Percentiles rank a stretch among this genome's conserved stretches.
Conservation (phyloP, 2,797 vertebrate genomes). For the Lerista edwardsae region DNA sequence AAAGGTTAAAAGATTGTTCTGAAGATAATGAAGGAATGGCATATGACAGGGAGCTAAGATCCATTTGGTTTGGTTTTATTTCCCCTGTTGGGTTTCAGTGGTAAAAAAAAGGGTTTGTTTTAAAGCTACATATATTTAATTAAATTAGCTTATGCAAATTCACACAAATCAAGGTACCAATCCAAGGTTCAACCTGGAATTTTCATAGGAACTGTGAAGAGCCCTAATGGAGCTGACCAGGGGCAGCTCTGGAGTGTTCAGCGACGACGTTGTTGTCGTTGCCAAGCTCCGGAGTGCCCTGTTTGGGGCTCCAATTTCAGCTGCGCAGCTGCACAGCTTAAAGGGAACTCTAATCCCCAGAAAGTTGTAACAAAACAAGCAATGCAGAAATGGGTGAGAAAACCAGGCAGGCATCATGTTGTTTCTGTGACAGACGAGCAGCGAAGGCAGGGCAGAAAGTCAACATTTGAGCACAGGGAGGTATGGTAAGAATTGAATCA, state of each 20-base stretch:
- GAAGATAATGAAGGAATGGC: not conserved
- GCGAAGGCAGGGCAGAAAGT: not conserved
- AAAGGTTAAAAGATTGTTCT: not conserved
- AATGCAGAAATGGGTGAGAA: not conserved
- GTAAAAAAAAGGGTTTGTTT: not conserved
- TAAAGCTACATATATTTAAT: not conserved
- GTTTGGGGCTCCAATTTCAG: too few species aligned
- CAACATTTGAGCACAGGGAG: not conserved
- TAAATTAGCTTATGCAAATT: not conserved
- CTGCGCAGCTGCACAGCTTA: too few species aligned
- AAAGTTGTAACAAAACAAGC: not conserved
- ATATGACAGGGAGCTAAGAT: not conserved
- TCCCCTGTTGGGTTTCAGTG: not conserved
- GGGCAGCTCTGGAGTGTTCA: too few species aligned
- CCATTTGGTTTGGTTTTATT: not conserved
- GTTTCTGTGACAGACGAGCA: not conserved
- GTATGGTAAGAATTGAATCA: not conserved
- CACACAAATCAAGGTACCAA: not conserved
- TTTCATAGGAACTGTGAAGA: too few species aligned
- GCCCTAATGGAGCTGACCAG: too few species aligned
- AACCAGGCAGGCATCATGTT: not conserved
- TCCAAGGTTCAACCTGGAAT: too few species aligned
- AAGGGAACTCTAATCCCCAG: too few species aligned
- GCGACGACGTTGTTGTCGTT: too few species aligned
- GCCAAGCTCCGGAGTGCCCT: too few species aligned